Percentiles rank a stretch among this genome's conserved stretches.
Evolutionary conservation across 2,797 vertebrate genomes (phyloP).

Genomic region (Amphiprion clarkii): DNA sequence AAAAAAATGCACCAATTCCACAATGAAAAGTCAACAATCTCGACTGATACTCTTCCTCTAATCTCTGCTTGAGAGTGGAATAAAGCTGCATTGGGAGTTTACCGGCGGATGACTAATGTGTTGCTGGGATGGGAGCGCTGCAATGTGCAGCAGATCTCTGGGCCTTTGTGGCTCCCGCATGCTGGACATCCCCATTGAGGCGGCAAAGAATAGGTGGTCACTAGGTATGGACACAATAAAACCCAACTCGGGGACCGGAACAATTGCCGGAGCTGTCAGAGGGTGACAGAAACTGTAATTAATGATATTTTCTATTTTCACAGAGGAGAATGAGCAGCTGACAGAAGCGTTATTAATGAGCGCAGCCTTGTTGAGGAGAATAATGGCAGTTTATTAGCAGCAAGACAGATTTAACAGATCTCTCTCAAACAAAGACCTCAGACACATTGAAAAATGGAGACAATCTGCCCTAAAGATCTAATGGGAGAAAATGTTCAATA

Average conservation of each 20-base stretch:
- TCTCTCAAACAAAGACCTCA: slow-evolving; percentile 87
- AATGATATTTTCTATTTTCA: slow-evolving; percentile 93
- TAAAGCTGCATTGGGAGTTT: slow-evolving; percentile 71
- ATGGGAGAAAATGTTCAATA: slow-evolving; percentile 86
- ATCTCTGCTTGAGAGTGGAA: slow-evolving; percentile 69
- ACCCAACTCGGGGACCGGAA: slow-evolving; percentile 86
- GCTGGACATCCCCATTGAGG: slow-evolving; percentile 89
- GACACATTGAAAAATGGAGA: slow-evolving; percentile 93
- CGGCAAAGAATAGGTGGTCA: slow-evolving; percentile 91
- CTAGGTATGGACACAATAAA: slow-evolving; percentile 89
- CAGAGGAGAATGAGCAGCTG: slow-evolving; percentile 89
- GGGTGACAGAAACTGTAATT: slow-evolving; percentile 96
- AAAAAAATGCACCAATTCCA: slow-evolving; percentile 62
- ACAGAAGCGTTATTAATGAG: slow-evolving; percentile 98
- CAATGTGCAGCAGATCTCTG: slow-evolving; percentile 84
- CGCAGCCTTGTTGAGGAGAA: slow-evolving; percentile 90
- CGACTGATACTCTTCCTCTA: slow-evolving; percentile 49
- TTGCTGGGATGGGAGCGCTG: slow-evolving; percentile 86
- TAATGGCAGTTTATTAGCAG: slow-evolving; percentile 93
- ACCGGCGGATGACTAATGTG: slow-evolving; percentile 86
- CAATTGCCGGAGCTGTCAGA: slow-evolving; percentile 89
- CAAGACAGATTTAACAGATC: slow-evolving; percentile 88
- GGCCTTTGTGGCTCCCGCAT: slow-evolving; percentile 86
- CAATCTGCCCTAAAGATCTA: slow-evolving; percentile 88
- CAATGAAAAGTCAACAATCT: slow-evolving; percentile 58